Evolutionary conservation across 1,140 invertebrate genomes (phyloP).

Genomic region (Hypothenemus hampei): DNA sequence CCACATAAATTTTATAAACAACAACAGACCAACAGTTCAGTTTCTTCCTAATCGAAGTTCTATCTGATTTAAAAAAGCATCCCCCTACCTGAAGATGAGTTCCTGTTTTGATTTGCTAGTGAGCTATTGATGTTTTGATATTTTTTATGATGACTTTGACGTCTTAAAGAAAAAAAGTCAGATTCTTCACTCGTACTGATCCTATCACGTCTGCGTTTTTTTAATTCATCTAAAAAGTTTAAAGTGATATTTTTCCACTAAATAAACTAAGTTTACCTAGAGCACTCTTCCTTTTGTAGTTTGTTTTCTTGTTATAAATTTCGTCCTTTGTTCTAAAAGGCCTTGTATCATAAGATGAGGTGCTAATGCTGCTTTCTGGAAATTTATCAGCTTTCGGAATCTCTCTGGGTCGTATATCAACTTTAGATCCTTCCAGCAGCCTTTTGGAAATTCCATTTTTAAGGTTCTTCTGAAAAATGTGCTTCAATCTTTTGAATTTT

Average conservation of each 20-base stretch:
- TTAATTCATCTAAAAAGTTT: constrained; percentile 24
- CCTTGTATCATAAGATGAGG: constrained; percentile 54
- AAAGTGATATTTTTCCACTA: neutral
- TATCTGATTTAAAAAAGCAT: neutral
- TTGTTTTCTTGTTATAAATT: constrained; percentile 39
- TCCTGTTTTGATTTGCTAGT: constrained; percentile 53
- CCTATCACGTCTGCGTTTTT: constrained; percentile 45
- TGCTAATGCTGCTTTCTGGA: constrained; percentile 54
- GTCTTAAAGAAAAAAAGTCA: constrained; percentile 54
- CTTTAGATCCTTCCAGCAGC: constrained; percentile 1
- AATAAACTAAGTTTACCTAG: constrained; percentile 1
- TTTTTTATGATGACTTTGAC: constrained; percentile 11
- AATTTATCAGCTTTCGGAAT: constrained; percentile 24
- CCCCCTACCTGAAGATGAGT: constrained; percentile 53
- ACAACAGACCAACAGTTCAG: neutral
- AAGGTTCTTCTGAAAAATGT: constrained; percentile 39
- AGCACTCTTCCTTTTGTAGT: constrained; percentile 44
- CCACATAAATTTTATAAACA: neutral
- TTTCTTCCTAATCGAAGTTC: neutral
- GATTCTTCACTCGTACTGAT: constrained; percentile 63
- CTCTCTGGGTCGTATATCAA: constrained; percentile 1
- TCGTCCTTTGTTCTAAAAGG: constrained; percentile 55
- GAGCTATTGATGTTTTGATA: constrained; percentile 10
- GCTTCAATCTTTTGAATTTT: constrained; percentile 41
- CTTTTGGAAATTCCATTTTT: constrained; percentile 24